Evolutionary conservation across 2,113 vertebrate genomes (phyloP).

Genomic region (Pimephales promelas): DNA sequence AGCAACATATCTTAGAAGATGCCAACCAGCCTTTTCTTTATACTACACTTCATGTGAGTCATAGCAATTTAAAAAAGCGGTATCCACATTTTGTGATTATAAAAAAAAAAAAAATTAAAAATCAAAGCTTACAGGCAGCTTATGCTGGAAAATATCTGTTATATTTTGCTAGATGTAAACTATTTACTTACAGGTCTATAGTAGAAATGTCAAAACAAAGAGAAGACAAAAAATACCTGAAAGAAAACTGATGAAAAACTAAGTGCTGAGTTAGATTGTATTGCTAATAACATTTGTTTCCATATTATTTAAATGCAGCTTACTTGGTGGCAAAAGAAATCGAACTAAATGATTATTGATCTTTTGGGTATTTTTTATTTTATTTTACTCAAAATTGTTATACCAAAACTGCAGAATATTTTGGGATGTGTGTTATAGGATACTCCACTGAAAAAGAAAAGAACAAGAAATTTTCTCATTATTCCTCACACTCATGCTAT

Average conservation of each 20-base stretch:
- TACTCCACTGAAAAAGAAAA: neutral
- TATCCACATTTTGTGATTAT: no score
- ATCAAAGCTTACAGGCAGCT: no score
- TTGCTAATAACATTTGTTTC: no score
- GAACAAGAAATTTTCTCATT: neutral
- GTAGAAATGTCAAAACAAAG: neutral
- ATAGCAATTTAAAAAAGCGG: neutral
- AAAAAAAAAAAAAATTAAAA: no score
- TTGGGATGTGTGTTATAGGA: neutral
- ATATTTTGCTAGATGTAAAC: no score
- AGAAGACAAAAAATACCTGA: neutral
- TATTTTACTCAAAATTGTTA: neutral
- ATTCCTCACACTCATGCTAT: neutral
- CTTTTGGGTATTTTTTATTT: neutral
- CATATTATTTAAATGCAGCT: no score
- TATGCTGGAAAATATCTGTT: no score
- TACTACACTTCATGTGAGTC: neutral
- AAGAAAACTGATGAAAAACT: no score
- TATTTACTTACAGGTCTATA: neutral
- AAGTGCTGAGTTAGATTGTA: no score
- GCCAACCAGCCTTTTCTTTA: neutral
- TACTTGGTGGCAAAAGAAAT: no score
- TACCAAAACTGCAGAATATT: neutral
- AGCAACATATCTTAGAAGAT: neutral
- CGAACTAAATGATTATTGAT: neutral